Evolutionary conservation across 2,797 vertebrate species (phyloP), one percentile per base, ranked within the genome.

Genomic region (Eulemur rubriventer): DNA sequence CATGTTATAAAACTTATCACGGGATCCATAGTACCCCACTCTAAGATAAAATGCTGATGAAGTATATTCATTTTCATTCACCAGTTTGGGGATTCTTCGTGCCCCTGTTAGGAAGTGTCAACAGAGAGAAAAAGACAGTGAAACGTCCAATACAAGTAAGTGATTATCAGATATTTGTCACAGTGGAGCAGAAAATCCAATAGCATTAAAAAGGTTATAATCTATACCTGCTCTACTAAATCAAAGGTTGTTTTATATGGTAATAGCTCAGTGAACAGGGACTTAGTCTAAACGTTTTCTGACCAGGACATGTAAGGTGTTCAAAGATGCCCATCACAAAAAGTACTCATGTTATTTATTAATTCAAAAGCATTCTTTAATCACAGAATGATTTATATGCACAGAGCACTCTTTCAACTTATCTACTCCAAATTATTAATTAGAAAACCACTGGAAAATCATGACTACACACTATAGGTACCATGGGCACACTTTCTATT

Each of bases 311-410:
- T 20, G 26, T 48, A 63, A 82, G 38, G 50, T 4, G 88, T 61
- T 85, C 57, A 79, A 59, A 52, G 46, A 95, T 2, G 7, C 22
- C 33, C 52, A 55, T 24, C 43, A 26, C 35, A 22, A 61, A 63
- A 20, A 91, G 35, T 46, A 72, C n/a, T 22, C 70, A 46, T 2
- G 4, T 2, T 55, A 75, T 50, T 91, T 87, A 94, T 63, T 80
- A 78, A 95, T 69, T 80, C 85, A 84, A 95, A 87, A 79, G 24
- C 4, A 80, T 69, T 61, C 12, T 41, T 57, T 96, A 30, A 83
- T 24, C 28, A 57, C 6, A 52, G 26, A 94, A 48, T 91, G 46
- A 73, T 75, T 46, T 41, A 46, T 55, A 38, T 6, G 52, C 0
- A 17, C 4, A 55, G 12, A 81, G n/a, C 12, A 85, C 10, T 78